These are phyloP conservation scores for Ophion ventricosus DNA, from an alignment of 2,888 invertebrate genomes.

Conservation along the genomic window DNA sequence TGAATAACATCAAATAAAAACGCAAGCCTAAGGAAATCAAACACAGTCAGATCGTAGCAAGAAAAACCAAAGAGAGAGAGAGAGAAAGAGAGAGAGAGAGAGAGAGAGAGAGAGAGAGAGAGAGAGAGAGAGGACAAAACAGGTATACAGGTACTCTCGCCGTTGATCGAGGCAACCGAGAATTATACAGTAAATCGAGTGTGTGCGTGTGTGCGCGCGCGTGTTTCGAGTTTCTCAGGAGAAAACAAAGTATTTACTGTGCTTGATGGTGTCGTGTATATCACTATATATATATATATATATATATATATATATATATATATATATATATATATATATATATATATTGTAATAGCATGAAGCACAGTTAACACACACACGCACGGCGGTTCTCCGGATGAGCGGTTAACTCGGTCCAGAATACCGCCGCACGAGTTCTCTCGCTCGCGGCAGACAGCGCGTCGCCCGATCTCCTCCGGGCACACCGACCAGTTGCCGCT, in stretches of 20 bases:
- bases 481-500: slow-evolving; percentile 55
- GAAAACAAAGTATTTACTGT: neutral
- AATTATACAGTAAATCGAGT: slow-evolving; percentile 24
- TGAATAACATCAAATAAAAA: too few species aligned
- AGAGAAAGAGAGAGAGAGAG: neutral
- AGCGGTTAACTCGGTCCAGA: slow-evolving; percentile 28
- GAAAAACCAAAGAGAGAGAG: neutral
- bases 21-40: too few species aligned
- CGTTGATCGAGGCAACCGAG: slow-evolving; percentile 28
- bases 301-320: too few species aligned
- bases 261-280: neutral
- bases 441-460: slow-evolving; percentile 73
- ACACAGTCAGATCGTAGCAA: neutral
- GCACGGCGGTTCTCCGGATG: neutral
- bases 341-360: too few species aligned
- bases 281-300: too few species aligned
- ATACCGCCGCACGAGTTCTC: slow-evolving; percentile 10
- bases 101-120: neutral
- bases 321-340: neutral
- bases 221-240: neutral
- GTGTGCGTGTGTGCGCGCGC: neutral
- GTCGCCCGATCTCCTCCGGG: slow-evolving; percentile 72
- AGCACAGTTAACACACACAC: too few species aligned
- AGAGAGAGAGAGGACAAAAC: neutral
- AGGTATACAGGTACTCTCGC: slow-evolving; percentile 24